These are phyloP conservation scores for Masticophis lateralis DNA, from an alignment of 2,797 vertebrate species.

Conservation along the genomic window DNA sequence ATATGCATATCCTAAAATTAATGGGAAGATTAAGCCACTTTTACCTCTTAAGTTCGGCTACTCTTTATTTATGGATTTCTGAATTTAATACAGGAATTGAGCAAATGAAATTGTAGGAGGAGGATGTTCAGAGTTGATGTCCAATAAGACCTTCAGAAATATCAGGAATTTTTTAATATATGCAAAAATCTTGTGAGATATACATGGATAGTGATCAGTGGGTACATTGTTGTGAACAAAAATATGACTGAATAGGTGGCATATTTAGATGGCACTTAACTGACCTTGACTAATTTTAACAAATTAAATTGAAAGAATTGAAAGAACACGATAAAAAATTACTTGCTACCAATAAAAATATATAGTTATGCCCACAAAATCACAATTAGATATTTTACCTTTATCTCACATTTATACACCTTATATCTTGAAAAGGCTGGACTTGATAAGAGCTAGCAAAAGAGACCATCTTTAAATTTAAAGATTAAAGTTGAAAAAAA, in stretches of 20 bases:
- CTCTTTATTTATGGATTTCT: neutral
- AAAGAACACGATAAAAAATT: neutral
- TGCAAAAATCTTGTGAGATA: neutral
- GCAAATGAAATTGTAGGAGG: neutral
- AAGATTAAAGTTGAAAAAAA: neutral
- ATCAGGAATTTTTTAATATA: neutral
- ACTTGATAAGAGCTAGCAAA: neutral
- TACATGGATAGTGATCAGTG: neutral
- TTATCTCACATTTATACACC: neutral
- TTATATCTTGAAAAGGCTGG: neutral
- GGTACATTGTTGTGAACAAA: neutral
- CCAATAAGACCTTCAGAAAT: neutral
- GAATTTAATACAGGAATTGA: neutral
- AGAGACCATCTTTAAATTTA: neutral
- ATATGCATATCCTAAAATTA: neutral
- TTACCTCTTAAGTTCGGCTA: neutral
- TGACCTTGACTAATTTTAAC: neutral
- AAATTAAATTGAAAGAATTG: neutral
- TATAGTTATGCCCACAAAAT: neutral
- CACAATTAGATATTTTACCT: neutral
- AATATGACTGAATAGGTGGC: neutral
- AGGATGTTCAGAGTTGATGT: neutral
- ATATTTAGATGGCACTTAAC: neutral
- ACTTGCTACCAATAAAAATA: neutral
- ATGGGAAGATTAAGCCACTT: neutral